Conservation (phyloP, 2,797 vertebrate species). For the Potorous gilbertii region DNA sequence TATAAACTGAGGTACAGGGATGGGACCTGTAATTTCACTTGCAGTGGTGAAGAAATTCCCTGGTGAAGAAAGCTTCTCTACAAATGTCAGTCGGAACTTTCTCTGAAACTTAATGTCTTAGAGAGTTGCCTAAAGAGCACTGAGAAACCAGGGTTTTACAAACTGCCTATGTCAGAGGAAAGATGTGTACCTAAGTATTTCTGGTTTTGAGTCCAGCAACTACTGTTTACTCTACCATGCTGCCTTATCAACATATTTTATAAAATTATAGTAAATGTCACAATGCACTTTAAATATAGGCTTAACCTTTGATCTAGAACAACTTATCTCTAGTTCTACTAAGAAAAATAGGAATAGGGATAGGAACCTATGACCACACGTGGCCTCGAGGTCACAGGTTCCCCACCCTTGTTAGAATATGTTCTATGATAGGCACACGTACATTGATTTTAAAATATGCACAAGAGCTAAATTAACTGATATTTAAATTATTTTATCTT, state of each 20-base stretch:
- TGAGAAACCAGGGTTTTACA: neutral
- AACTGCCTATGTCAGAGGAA: neutral
- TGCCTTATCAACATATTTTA: neutral
- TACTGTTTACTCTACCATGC: neutral
- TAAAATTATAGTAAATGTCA: neutral
- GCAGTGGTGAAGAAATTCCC: neutral
- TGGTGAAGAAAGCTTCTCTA: neutral
- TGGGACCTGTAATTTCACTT: neutral
- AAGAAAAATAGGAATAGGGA: neutral
- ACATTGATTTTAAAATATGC: neutral
- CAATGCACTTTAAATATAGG: neutral
- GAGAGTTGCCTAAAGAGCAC: neutral
- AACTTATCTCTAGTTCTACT: neutral
- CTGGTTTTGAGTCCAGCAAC: neutral
- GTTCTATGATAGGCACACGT: neutral
- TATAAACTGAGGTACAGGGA: neutral
- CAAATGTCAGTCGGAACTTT: neutral
- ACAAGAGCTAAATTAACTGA: neutral
- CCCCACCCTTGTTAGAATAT: neutral
- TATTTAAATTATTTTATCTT: neutral
- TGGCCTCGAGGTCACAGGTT: too few species aligned
- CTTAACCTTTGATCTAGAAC: neutral
- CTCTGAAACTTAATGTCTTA: neutral
- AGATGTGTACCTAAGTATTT: neutral
- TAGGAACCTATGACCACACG: too few species aligned